Conservation (phyloP, 2,888 invertebrate genomes). For the Sialis fuliginosa region DNA sequence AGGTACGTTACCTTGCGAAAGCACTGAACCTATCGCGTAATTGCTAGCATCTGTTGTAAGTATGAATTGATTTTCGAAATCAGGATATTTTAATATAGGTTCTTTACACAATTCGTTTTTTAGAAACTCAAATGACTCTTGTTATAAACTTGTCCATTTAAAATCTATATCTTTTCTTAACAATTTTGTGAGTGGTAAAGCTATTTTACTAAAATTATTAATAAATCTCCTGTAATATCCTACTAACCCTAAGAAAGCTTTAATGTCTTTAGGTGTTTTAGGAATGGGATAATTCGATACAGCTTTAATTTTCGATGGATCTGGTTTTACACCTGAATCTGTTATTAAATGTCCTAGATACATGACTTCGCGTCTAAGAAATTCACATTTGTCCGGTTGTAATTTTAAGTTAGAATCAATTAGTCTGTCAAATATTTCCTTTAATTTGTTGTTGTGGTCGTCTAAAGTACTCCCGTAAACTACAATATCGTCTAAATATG, state of each 20-base stretch:
- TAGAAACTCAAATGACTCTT: neutral
- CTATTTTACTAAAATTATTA: neutral
- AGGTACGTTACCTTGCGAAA: conserved; percentile 1
- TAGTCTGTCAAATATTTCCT: neutral
- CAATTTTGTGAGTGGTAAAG: neutral
- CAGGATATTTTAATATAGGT: conserved; percentile 3
- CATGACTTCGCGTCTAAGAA: conserved; percentile 10
- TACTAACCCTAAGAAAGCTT: neutral
- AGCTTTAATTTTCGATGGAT: neutral
- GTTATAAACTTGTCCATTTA: neutral
- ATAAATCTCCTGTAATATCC: neutral
- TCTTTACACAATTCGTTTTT: neutral
- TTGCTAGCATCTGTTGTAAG: conserved; percentile 1
- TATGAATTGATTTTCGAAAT: neutral
- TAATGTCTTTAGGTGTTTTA: neutral
- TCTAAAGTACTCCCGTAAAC: neutral
- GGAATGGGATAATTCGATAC: neutral
- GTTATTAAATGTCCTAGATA: conserved; percentile 16
- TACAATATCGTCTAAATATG: conserved; percentile 15
- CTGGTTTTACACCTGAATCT: conserved; percentile 8
- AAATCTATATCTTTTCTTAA: conserved; percentile 1
- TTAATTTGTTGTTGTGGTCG: neutral
- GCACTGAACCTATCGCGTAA: neutral
- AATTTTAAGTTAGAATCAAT: neutral
- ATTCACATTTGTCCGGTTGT: conserved; percentile 11